A percentile compares a stretch with the other conserved stretches of the same genome.
These are phyloP conservation scores for Matsumurasca onukii DNA, from an alignment of 1,140 invertebrate genomes.

Conservation along the genomic window DNA sequence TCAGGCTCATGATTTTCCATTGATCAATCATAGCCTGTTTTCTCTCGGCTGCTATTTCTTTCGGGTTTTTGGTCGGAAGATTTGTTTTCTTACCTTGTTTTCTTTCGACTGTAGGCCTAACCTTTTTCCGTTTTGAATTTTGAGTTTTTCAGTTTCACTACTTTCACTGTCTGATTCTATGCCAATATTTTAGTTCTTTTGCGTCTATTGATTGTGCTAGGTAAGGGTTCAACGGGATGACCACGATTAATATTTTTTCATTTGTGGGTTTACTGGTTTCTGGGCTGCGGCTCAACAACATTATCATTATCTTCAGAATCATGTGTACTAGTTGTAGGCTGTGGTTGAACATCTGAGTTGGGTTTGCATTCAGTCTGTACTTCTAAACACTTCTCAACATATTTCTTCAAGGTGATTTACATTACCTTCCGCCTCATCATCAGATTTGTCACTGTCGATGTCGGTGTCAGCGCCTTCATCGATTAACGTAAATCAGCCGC, in stretches of 20 bases:
- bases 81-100: not conserved
- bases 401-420: not conserved
- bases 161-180: not conserved
- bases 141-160: not conserved
- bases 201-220: not conserved
- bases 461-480: not conserved
- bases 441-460: conserved; percentile 20
- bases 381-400: conserved; percentile 4
- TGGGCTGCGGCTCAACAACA: too few species aligned
- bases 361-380: too few species aligned
- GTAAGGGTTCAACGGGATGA: not conserved
- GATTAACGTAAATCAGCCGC: conserved; percentile 20
- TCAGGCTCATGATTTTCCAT: not conserved
- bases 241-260: not conserved
- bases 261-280: not conserved
- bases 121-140: not conserved
- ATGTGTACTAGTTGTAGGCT: not conserved
- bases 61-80: not conserved
- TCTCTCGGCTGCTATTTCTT: not conserved
- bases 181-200: not conserved
- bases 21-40: not conserved
- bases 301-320: not conserved
- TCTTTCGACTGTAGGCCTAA: too few species aligned
- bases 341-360: too few species aligned
- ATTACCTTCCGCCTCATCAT: conserved; percentile 25